Conservation (phyloP, 1,140 invertebrate species). For the Drosophila quadrilineata region DNA sequence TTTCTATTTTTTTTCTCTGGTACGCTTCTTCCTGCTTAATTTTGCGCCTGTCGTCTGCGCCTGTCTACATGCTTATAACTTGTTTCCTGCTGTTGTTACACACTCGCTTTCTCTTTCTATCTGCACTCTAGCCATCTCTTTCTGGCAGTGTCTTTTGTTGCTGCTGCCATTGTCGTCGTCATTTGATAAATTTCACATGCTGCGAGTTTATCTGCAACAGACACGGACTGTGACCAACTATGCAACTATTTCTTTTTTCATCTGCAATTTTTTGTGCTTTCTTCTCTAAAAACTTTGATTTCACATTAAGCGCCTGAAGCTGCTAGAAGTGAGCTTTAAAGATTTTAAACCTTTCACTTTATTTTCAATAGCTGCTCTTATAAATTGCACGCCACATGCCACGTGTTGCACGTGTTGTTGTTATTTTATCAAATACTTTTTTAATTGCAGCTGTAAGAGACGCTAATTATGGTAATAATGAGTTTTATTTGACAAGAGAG, state of each 20-base stretch:
- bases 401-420: conserved; percentile 55
- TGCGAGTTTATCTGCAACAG: conserved; percentile 59
- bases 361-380: too few relatives aligned
- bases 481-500: too few relatives aligned
- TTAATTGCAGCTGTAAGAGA: conserved; percentile 36
- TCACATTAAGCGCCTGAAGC: too few relatives aligned
- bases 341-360: too few relatives aligned
- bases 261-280: conserved; percentile 34
- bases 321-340: too few relatives aligned
- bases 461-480: conserved; percentile 45
- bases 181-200: conserved; percentile 75
- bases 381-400: too few relatives aligned
- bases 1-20: conserved; percentile 17
- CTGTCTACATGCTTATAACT: conserved; percentile 77
- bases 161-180: conserved; percentile 45
- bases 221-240: conserved; percentile 22
- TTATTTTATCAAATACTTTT: conserved; percentile 41
- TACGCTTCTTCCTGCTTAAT: conserved; percentile 73
- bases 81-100: conserved; percentile 57
- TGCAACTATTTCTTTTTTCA: neutral
- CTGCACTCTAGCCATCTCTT: neutral
- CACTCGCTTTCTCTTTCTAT: neutral
- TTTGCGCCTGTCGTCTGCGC: conserved; percentile 64
- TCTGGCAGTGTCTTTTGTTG: neutral
- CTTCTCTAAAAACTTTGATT: conserved; percentile 24